Evolutionary conservation across 2,888 invertebrate species (phyloP).

Genomic region (Limnephilus rhombicus): DNA sequence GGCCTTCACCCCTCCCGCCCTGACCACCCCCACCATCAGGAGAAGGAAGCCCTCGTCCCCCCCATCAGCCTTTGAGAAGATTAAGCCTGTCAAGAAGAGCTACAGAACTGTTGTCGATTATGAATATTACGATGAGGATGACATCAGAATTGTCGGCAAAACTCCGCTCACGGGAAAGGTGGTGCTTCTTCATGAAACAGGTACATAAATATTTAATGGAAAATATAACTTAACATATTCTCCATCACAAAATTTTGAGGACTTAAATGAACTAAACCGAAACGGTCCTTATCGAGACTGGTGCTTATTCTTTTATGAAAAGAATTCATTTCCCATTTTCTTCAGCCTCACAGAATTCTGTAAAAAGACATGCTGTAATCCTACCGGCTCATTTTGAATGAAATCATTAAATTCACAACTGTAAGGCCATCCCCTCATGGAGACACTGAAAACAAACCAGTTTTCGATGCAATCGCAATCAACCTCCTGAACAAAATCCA

Average conservation of each 20-base stretch:
- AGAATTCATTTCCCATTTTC: not conserved
- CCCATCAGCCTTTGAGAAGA: conserved; percentile 70
- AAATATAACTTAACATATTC: conserved; percentile 12
- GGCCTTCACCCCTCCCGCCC: conserved; percentile 41
- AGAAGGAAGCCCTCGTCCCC: conserved; percentile 63
- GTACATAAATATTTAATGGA: not conserved
- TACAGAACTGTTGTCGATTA: conserved; percentile 75
- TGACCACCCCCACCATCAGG: conserved; percentile 67
- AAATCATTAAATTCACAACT: not conserved
- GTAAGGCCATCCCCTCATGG: no score
- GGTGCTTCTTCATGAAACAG: conserved; percentile 2
- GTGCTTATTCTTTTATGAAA: not conserved
- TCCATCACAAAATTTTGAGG: not conserved
- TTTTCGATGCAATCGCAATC: no score
- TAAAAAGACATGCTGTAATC: not conserved
- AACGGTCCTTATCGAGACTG: no score
- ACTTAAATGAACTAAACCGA: no score
- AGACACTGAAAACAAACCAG: no score
- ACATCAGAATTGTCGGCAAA: conserved; percentile 77
- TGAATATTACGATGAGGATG: conserved; percentile 85
- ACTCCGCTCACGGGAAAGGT: conserved; percentile 79
- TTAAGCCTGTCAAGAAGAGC: conserved; percentile 66
- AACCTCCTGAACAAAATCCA: no score
- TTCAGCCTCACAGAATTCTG: not conserved
- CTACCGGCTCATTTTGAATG: not conserved